Conservation (phyloP, 2,888 invertebrate genomes). For the Cataglyphis cursor region DNA sequence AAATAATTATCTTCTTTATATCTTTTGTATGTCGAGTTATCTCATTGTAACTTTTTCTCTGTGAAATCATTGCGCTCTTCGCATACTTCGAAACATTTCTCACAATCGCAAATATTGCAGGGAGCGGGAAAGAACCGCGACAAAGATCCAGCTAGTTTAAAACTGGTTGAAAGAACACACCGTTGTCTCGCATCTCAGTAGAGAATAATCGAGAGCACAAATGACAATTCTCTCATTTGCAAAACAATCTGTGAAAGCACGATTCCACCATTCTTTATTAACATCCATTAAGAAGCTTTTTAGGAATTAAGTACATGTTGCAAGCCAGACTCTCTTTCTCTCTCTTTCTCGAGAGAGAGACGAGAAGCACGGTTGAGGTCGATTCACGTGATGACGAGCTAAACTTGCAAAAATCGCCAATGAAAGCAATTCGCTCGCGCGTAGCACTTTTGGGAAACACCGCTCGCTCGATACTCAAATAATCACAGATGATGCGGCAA, state of each 20-base stretch:
- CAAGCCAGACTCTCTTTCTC: slow-evolving; percentile 48
- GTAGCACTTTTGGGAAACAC: slow-evolving; percentile 63
- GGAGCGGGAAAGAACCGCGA: slow-evolving; percentile 39
- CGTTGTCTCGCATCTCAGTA: slow-evolving; percentile 22
- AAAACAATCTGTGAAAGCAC: slow-evolving; percentile 72
- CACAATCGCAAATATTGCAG: slow-evolving; percentile 5
- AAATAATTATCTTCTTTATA: not conserved
- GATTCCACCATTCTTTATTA: slow-evolving; percentile 71
- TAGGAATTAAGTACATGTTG: slow-evolving; percentile 74
- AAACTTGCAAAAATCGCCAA: slow-evolving; percentile 68
- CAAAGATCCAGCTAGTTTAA: slow-evolving; percentile 12
- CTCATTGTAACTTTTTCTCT: not conserved
- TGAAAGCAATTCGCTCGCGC: slow-evolving; percentile 57
- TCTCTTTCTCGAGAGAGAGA: not conserved
- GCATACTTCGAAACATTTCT: not conserved
- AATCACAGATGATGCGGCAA: slow-evolving; percentile 81
- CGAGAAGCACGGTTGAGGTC: not conserved
- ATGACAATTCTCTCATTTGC: slow-evolving; percentile 54
- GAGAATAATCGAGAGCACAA: slow-evolving; percentile 27
- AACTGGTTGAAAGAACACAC: slow-evolving; percentile 27
- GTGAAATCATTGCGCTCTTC: not conserved
- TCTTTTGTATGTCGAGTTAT: not conserved
- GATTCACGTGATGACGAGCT: not conserved
- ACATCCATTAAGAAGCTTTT: slow-evolving; percentile 77
- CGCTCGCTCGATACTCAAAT: slow-evolving; percentile 81